Evolutionary conservation across 2,113 vertebrate species (phyloP), one percentile per base, ranked within the genome.

Genomic region (Cryptomyrus ogoouensis): DNA sequence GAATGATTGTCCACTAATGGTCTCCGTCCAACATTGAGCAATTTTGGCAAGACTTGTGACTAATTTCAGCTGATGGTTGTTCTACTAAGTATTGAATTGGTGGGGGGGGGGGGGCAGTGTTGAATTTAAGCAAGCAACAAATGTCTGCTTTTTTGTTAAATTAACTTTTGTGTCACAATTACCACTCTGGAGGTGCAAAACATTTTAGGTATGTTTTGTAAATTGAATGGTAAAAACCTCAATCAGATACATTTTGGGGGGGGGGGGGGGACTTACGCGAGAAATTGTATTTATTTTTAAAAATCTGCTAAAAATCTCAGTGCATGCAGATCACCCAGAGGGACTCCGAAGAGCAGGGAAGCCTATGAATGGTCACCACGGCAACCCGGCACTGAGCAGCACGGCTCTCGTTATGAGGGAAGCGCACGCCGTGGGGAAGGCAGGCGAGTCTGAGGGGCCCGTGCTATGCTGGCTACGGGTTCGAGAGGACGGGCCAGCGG

Each of bases 401-500:
- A 97, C 96, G 88, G 95, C 96, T 0, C 97, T 91, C 97, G 91
- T 93, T 97, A 86, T 94, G 98, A 42, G 95, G 96, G 90, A 99
- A 99, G 94, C 98, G 98, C 94, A 97, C 98, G 97, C 97, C 98
- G 92, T 99, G 98, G 98, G 97, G 97, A 0, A 96, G 97, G 1
- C 96, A 97, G 13, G 96, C 98, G 89, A 99, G 97, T 93, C 95
- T 97, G 83, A 97, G 97, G 89, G 97, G 95, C 0, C 95, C 94
- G 0, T 94, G 95, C 90, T 96, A 96, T 95, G 96, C 96, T 9
- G 96, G 94, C 21, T 96, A 93, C 91, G 91, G 92, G 15, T 93
- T 95, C 31, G 97, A 99, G 92, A 97, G 96, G 93, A 97, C 97
- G 90, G 96, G 93, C 70, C 97, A 98, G 94, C 97, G 97, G 93